Evolutionary conservation across 1,140 invertebrate genomes (phyloP), one percentile per base, ranked within the genome.

Genomic region (Chionoecetes opilio): DNA sequence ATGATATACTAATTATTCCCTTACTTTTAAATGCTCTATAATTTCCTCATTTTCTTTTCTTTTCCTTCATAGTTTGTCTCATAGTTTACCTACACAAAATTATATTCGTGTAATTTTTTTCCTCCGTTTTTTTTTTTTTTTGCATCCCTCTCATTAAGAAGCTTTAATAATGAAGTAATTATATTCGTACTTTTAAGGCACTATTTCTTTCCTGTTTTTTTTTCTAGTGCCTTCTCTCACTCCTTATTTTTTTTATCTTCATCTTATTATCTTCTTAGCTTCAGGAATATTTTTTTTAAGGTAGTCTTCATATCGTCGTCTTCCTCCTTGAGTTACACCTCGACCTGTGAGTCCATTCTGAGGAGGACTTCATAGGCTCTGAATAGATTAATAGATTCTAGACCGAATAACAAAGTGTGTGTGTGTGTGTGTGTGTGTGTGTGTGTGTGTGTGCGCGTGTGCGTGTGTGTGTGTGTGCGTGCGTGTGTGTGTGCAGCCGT

Each of bases 381-480:
- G 5, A 14, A 46, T 8, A 46, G 41, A 5, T 46, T 8, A 46
- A 46, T 46, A 75, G 21, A 75, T 5, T 75, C 21, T 21, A 75
- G n/a, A 75, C 21, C 6, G 5, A 75, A n/a, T 75, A 26, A n/a
- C 21, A n/a, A 26, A 2, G 63, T 75, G 63, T 75, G 63, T 75
- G 63, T 75, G 63, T 75, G 63, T 75, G 63, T 75, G 63, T 75
- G 63, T 75, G 63, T 75, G 63, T 75, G 63, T 75, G 63, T 75
- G 63, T 75, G 63, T 75, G 63, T 75, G 63, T 75, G 63, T 75
- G 63, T n/a, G 21, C 0, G 6, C 8, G 63, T 75, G 21, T 75
- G 63, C 26, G 53, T 75, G 53, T 75, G 53, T 75, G 53, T 75
- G 53, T 75, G 53, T 75, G 53, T 75, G 53, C 26, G 53, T 75